A percentile compares a stretch with the other conserved stretches of the same genome.
Conservation (phyloP, 1,140 invertebrate species). For the Proctacanthus coquilletti region DNA sequence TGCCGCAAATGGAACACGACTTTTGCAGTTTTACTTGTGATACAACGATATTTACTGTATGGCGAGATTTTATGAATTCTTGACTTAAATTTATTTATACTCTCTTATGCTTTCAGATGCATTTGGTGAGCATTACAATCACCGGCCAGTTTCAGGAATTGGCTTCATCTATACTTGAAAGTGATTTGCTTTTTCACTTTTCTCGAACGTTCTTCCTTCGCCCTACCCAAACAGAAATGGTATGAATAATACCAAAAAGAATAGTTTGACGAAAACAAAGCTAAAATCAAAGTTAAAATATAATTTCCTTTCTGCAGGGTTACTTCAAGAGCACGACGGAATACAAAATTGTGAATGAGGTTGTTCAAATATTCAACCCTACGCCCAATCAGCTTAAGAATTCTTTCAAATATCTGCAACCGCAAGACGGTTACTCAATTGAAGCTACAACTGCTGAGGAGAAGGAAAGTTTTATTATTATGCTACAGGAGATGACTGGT, state of each 20-base stretch:
- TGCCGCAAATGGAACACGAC: conserved; percentile 16
- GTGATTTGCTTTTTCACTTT: conserved; percentile 8
- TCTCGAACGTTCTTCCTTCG: conserved; percentile 8
- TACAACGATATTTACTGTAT: conserved; percentile 10
- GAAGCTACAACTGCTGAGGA: conserved; percentile 6
- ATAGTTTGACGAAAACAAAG: too few species aligned
- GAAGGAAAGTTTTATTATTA: conserved; percentile 13
- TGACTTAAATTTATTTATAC: background rate
- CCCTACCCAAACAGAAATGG: conserved; percentile 2
- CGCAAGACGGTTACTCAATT: background rate
- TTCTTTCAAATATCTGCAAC: background rate
- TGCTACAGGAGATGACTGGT: conserved; percentile 16
- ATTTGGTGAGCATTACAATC: conserved; percentile 7
- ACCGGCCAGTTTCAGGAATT: conserved; percentile 7
- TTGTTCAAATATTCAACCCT: background rate
- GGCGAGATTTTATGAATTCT: background rate
- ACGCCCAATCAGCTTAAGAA: background rate
- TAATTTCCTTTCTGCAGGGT: background rate
- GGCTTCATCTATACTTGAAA: conserved; percentile 6
- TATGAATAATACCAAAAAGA: conserved; percentile 1
- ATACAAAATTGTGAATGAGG: background rate
- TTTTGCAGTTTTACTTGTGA: conserved; percentile 19
- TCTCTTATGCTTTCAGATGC: conserved; percentile 6
- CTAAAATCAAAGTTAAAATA: too few species aligned
- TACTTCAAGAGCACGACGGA: background rate